Conservation (phyloP, 2,113 vertebrate species). For the Chloebia gouldiae region DNA sequence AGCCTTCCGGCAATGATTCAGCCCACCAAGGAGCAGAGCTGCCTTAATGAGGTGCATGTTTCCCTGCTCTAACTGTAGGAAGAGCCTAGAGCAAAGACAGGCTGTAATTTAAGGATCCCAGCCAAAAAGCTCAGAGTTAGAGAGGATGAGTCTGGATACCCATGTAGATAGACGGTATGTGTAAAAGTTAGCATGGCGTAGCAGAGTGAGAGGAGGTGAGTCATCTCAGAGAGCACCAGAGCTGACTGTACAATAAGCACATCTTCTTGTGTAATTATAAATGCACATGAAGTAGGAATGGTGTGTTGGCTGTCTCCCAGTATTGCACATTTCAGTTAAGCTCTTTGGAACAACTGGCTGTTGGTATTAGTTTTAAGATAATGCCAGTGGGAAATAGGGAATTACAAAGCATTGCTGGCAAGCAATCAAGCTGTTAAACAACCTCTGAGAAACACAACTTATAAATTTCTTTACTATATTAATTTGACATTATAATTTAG, state of each 20-base stretch:
- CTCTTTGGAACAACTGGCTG: background rate
- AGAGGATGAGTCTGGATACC: background rate
- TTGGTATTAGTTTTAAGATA: background rate
- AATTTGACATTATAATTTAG: background rate
- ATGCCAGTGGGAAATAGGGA: background rate
- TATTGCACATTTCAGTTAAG: background rate
- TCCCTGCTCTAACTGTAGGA: background rate
- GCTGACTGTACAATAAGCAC: background rate
- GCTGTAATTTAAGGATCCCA: background rate
- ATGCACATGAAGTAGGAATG: background rate
- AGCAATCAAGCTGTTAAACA: background rate
- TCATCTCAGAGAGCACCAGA: background rate
- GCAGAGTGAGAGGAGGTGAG: background rate
- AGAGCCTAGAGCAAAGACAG: background rate
- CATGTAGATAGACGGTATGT: background rate
- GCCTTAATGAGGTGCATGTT: fast-evolving
- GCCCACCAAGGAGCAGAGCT: background rate
- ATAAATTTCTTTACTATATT: background rate
- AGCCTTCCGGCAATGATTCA: background rate
- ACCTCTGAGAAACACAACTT: background rate
- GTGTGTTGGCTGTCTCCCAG: background rate
- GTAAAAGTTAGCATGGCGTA: fast-evolving
- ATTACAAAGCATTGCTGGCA: background rate
- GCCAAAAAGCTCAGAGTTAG: background rate
- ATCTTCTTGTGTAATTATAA: background rate